phyloP scores from a whole-genome alignment of 2,113 vertebrate genomes.

The Hymenochirus boettgeri region DNA sequence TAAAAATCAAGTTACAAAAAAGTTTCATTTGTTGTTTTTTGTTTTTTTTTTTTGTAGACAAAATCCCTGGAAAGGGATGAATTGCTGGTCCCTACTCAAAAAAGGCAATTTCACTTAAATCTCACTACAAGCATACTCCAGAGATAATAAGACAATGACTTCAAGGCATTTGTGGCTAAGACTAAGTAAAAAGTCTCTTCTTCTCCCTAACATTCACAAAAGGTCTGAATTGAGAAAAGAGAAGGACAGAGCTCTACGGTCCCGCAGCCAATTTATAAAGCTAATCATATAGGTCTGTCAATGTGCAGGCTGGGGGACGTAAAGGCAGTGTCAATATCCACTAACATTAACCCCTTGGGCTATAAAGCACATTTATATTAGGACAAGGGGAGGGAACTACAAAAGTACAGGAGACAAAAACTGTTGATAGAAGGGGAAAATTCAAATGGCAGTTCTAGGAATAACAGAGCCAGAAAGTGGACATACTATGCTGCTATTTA shows the following conservation, averaged over 20 bases:
- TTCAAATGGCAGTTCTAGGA: background rate
- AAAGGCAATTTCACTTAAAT: conserved; percentile 74
- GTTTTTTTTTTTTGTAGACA: background rate
- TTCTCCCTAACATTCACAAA: conserved; percentile 28
- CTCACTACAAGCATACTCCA: conserved; percentile 80
- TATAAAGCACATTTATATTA: conserved; percentile 36
- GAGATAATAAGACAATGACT: conserved; percentile 75
- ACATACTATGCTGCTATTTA: background rate
- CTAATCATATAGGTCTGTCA: conserved; percentile 69
- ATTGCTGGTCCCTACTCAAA: conserved; percentile 18
- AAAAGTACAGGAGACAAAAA: conserved; percentile 40
- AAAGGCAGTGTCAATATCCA: conserved; percentile 69
- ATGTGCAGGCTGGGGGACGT: conserved; percentile 74
- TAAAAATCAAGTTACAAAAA: background rate
- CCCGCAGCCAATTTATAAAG: conserved; percentile 85
- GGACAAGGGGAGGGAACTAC: conserved; percentile 47
- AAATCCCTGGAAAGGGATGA: background rate
- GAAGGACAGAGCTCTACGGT: conserved; percentile 77
- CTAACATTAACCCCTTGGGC: conserved; percentile 64
- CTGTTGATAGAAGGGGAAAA: conserved; percentile 3
- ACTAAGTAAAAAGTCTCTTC: conserved; percentile 75
- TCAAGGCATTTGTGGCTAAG: conserved; percentile 94
- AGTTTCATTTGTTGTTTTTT: too few relatives aligned
- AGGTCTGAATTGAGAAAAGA: conserved; percentile 63
- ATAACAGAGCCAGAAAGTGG: background rate